Percentiles rank a stretch among this genome's conserved stretches.
Conservation (phyloP, 2,113 vertebrate species). For the Rousettus leschenaultii region DNA sequence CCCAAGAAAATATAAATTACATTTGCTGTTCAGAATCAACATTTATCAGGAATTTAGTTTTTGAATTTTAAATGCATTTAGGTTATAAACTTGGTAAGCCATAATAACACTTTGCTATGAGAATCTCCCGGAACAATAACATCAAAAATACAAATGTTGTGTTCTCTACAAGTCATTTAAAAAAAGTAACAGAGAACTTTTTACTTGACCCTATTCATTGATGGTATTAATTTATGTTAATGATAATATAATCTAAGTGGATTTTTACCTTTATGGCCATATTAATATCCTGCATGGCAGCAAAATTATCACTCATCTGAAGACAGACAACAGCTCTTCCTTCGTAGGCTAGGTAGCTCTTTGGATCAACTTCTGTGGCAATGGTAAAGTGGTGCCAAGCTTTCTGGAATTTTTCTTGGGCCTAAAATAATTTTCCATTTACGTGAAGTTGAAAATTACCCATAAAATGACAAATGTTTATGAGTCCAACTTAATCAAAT, state of each 20-base stretch:
- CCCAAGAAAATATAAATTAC: background rate
- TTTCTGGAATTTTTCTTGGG: constrained; percentile 83
- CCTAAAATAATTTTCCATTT: constrained; percentile 75
- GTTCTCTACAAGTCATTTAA: background rate
- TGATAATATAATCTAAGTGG: background rate
- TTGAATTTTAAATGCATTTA: background rate
- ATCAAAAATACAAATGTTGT: background rate
- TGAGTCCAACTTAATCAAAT: constrained; percentile 32
- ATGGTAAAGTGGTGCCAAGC: constrained; percentile 87
- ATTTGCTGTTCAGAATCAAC: background rate
- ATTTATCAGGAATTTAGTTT: background rate
- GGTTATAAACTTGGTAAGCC: background rate
- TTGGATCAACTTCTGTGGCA: constrained; percentile 78
- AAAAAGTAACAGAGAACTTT: background rate
- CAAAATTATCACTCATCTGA: constrained; percentile 83
- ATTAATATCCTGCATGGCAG: constrained; percentile 86
- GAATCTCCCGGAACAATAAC: background rate
- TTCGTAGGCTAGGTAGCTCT: constrained; percentile 79
- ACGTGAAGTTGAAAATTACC: constrained; percentile 25
- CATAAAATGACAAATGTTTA: constrained; percentile 26
- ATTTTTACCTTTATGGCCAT: constrained; percentile 83
- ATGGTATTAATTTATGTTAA: background rate
- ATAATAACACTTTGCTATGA: background rate
- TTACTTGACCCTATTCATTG: background rate
- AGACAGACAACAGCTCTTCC: constrained; percentile 84